phyloP scores from a whole-genome alignment of 2,113 vertebrate genomes.

The Glareola pratincola region DNA sequence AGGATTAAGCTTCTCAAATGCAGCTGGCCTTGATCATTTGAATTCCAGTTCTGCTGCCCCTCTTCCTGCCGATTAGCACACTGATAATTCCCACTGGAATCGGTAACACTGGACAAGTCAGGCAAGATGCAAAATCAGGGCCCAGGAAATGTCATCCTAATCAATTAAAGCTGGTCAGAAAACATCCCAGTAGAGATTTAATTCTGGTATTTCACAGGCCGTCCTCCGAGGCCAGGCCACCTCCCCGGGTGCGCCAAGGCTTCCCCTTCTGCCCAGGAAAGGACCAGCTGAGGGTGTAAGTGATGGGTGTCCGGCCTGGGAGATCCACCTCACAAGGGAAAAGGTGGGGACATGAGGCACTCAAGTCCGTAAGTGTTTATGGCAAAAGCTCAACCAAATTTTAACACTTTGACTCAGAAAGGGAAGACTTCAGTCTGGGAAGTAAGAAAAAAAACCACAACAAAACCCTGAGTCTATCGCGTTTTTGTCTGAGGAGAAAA shows the following conservation, averaged over 20 bases:
- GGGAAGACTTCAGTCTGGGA: not conserved
- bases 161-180: conserved; percentile 54
- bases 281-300: not conserved
- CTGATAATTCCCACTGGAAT: conserved; percentile 21
- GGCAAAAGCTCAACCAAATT: not conserved
- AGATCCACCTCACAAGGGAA: not conserved
- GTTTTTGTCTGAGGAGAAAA: not conserved
- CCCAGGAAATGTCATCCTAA: not conserved
- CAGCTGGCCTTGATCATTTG: conserved; percentile 29
- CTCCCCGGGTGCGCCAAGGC: not conserved
- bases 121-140: not conserved
- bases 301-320: not conserved
- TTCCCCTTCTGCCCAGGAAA: not conserved
- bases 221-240: not conserved
- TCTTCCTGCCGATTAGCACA: conserved; percentile 15
- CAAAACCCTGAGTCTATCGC: not conserved
- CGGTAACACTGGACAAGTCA: not conserved
- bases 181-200: not conserved
- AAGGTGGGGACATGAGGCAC: not conserved
- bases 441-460: not conserved
- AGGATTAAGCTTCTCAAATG: conserved; percentile 36
- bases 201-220: not conserved
- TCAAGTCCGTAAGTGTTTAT: not conserved
- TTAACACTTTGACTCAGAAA: not conserved
- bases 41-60: conserved; percentile 38